Base-by-base conservation (phyloP, 2,888 invertebrate species). In the Coecobrya sp. region DNA sequence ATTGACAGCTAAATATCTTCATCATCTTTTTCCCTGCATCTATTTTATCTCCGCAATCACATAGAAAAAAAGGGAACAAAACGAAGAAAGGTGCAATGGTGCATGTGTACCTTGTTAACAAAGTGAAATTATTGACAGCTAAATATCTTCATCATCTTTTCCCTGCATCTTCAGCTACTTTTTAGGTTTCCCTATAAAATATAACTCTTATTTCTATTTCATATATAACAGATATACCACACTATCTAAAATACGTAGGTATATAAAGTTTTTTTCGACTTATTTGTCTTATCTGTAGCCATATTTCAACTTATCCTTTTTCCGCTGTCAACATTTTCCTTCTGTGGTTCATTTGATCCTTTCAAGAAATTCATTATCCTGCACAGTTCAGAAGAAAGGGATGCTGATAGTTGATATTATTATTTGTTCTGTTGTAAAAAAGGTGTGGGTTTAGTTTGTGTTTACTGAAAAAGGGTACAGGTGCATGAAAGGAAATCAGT, bases 101-200 rank as follows among this genome's bases (percentile, higher is more conserved):
- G 52, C 62, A 86, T 82, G 87, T 73, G 84, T 88, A 76, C 86
- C 91, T 92, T 87, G 91, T 92, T 92, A 92, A 87, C 91, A 92
- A 92, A 92, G 91, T 92, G 91, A 92, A 92, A 92, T 87, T 92
- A 92, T 92, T 92, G 91, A 92, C 91, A 92, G 91, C 82, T 87
- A 87, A 87, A 92, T 87, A 92, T 92, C 91, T 92, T 92, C 87
- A 92, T 92, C 84, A 73, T 89, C 52, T 55, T 79, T 68, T 59
- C 19, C 25, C 82, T n/a, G 3, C 82, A 59, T 45, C 22, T 76
- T 22, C 52, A 79, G 22, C 59, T 36, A 55, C 62, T 42, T 36
- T 81, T 59, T 27, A n/a, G 11, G 49, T 81, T 16, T 55, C 81
- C 55, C 5, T 82, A 19, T 62, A 36, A 62, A 82, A 82, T 27